Percentiles rank a stretch among this genome's conserved stretches.
Conservation (phyloP, 2,888 invertebrate genomes). For the Metopia argyrocephala region DNA sequence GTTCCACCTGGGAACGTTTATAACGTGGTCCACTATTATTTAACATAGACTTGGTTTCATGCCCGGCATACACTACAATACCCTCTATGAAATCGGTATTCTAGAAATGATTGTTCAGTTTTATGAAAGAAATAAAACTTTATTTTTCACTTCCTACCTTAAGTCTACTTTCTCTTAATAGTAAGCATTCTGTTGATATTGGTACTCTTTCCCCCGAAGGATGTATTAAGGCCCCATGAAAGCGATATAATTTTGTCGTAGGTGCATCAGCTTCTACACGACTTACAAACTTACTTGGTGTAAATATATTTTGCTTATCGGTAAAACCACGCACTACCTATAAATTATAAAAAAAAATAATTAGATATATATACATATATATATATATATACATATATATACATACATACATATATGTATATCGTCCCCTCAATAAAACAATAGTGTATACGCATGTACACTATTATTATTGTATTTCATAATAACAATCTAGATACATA, state of each 20-base stretch:
- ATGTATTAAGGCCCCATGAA: slow-evolving; percentile 92
- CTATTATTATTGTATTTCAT: too few relatives aligned
- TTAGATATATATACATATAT: too few relatives aligned
- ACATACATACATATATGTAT: too few relatives aligned
- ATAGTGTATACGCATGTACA: too few relatives aligned
- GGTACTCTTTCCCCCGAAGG: slow-evolving; percentile 88
- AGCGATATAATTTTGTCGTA: slow-evolving; percentile 96
- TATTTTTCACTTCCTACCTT: slow-evolving; percentile 77
- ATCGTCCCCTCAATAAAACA: too few relatives aligned
- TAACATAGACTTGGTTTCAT: slow-evolving; percentile 98
- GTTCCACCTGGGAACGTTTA: slow-evolving; percentile 94
- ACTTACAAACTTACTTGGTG: slow-evolving; percentile 89
- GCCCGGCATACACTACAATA: slow-evolving; percentile 97
- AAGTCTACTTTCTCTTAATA: slow-evolving; percentile 94
- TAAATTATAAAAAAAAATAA: slow-evolving; percentile 9
- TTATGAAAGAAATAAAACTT: neutral
- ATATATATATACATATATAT: too few relatives aligned
- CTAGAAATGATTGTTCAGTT: too few relatives aligned
- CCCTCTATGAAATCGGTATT: slow-evolving; percentile 98
- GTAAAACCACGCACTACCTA: slow-evolving; percentile 78
- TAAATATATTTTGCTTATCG: slow-evolving; percentile 85
- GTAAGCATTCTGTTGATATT: slow-evolving; percentile 92
- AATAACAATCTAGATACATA: too few relatives aligned
- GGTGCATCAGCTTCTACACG: slow-evolving; percentile 95
- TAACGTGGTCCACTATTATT: slow-evolving; percentile 97